Conservation (phyloP, 2,113 vertebrate genomes). For the Otis tarda region DNA sequence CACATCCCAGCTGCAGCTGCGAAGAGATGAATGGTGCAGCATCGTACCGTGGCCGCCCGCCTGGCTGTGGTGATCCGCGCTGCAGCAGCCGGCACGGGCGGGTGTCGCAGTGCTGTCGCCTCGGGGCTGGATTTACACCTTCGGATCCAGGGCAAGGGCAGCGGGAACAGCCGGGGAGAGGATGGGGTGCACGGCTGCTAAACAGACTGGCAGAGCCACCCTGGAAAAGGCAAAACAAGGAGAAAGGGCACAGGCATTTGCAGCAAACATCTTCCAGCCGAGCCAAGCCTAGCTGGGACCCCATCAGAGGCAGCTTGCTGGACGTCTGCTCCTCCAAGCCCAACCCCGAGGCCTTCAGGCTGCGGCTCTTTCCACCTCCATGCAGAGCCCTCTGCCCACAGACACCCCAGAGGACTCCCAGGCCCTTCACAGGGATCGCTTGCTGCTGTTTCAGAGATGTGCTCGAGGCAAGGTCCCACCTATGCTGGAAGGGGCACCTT, state of each 20-base stretch:
- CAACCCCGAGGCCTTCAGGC: neutral
- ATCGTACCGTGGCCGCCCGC: accelerated
- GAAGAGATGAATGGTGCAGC: neutral
- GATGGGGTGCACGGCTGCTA: accelerated
- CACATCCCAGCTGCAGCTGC: neutral
- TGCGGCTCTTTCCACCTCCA: neutral
- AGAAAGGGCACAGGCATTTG: neutral
- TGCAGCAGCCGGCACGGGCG: neutral
- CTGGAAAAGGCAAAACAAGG: neutral
- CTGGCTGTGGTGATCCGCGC: accelerated
- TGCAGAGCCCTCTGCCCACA: neutral
- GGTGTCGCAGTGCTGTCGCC: neutral
- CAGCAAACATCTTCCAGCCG: neutral
- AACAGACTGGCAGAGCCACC: neutral
- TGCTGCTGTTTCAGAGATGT: neutral
- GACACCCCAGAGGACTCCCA: neutral
- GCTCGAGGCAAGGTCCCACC: neutral
- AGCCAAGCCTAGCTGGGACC: neutral
- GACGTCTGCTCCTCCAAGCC: neutral
- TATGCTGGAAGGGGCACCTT: neutral
- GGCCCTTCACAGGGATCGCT: neutral
- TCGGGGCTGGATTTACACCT: neutral
- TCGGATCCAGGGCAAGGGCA: neutral
- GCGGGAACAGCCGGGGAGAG: neutral
- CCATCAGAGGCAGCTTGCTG: neutral